Evolutionary conservation across 2,113 vertebrate genomes (phyloP), one percentile per base, ranked within the genome.

Genomic region (Poicephalus meyeri): DNA sequence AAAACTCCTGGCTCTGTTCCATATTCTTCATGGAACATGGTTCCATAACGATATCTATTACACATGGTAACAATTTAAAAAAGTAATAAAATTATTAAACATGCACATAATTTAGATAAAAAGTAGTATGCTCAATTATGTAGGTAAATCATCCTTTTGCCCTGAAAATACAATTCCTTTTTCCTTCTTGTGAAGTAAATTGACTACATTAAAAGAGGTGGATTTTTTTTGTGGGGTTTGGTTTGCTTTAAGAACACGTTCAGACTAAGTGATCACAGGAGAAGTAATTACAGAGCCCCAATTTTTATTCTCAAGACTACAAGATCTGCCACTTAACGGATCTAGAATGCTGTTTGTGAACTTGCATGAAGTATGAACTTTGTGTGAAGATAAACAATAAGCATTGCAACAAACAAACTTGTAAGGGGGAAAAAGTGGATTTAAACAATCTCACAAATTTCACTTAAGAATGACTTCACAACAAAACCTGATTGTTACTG

Each of bases 361-460:
- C 2, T 60, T 80, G 12, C n/a, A n/a, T 0, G 0, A 85, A 37
- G 14, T 20, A 70, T 50, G 21, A 53, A 44, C 19, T 77, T 80
- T 24, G 12, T 64, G 12, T 35, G 69, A 72, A 13, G 23, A 64
- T 33, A 69, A 86, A 52, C 13, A 88, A 29, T 28, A 19, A 9
- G 6, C 10, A 69, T 10, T 68, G 21, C 18, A 53, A 72, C 18
- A 17, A 86, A 86, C 58, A 93, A 83, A 91, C 83, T 33, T 80
- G 39, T 91, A 90, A 93, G 87, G 69, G 64, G 69, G 80, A 95
- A 89, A 68, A 83, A 66, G 56, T 87, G 39, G 80, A 96, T 93
- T 96, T 95, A 97, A 97, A 93, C 44, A 79, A 42, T 44, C 77
- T 94, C 33, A 29, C 61, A 89, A 53, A 17, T 71, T 93, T 91